These are phyloP conservation scores for Drosophila lacicola DNA, from an alignment of 2,888 invertebrate genomes.

Conservation along the genomic window DNA sequence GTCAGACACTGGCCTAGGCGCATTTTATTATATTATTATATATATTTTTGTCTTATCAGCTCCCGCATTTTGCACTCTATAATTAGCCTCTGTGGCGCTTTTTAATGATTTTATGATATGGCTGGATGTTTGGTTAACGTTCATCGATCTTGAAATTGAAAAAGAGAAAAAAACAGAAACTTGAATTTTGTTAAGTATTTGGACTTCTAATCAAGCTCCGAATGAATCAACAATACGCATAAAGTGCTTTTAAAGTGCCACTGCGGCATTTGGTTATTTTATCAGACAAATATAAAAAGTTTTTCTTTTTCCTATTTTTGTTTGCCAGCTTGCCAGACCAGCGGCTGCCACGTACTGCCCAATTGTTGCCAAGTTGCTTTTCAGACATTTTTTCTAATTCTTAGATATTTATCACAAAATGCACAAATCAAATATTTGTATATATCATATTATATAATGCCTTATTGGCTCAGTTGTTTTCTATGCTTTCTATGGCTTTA, in stretches of 20 bases:
- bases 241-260: neutral
- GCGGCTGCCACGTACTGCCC: no score
- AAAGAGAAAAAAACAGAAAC: neutral
- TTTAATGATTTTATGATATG: constrained; percentile 56
- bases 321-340: no score
- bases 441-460: no score
- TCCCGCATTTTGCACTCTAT: constrained; percentile 39
- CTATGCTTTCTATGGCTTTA: no score
- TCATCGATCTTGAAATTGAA: constrained; percentile 31
- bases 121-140: constrained; percentile 31
- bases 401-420: no score
- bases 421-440: no score
- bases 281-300: neutral
- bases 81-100: constrained; percentile 29
- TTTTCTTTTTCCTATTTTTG: no score
- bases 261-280: neutral
- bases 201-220: constrained; percentile 1
- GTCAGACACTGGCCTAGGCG: constrained; percentile 2
- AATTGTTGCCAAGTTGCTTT: no score
- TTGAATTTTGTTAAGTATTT: neutral
- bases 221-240: no score
- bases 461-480: no score
- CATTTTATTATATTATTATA: neutral
- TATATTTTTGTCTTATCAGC: constrained; percentile 40
- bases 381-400: no score